Base-by-base conservation (phyloP, 2,113 vertebrate species). In the Triplophysa dalaica region DNA sequence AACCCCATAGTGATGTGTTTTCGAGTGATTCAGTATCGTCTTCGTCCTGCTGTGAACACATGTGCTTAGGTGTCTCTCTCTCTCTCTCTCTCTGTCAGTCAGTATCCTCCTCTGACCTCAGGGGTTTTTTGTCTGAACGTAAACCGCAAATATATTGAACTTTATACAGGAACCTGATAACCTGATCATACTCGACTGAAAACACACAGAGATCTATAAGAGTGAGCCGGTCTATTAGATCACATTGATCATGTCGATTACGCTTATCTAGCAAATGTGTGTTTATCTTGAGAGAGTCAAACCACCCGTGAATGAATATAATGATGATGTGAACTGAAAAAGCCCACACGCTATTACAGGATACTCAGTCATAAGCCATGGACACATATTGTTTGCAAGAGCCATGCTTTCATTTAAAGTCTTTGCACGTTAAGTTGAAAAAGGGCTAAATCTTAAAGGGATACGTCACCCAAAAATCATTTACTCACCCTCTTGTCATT, bases 211-310 rank as follows among this genome's bases (percentile, higher is more conserved):
- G 26, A 8, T 1, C 24, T 16, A 26, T 48, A 60, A 0, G 29
- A 45, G 21, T 58, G 13, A 24, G 43, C 58, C 67, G 52, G 14
- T 70, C 58, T 16, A 63, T 69, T 38, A 52, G 67, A 52, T 72
- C 17, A 6, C 63, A 72, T 79, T 29, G 22, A 29, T 60, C 54
- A 16, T 21, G 26, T 17, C 13, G 16, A 56, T 38, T 48, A 29
- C 64, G 68, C 77, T 79, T 68, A 70, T 63, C 45, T 41, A 22
- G 67, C 77, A 41, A 70, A 63, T 63, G 58, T 2, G 14, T 17
- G 43, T 70, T 38, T 70, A 70, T 58, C 43, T 70, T 61, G 17
- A 70, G 9, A n/a, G 17, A 33, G 56, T 38, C 2, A 11, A 73
- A 19, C 70, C 22, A 52, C 10, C 69, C 13, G 48, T 10, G 26